Conservation (phyloP, 1,140 invertebrate genomes). For the Drosophila varians region DNA sequence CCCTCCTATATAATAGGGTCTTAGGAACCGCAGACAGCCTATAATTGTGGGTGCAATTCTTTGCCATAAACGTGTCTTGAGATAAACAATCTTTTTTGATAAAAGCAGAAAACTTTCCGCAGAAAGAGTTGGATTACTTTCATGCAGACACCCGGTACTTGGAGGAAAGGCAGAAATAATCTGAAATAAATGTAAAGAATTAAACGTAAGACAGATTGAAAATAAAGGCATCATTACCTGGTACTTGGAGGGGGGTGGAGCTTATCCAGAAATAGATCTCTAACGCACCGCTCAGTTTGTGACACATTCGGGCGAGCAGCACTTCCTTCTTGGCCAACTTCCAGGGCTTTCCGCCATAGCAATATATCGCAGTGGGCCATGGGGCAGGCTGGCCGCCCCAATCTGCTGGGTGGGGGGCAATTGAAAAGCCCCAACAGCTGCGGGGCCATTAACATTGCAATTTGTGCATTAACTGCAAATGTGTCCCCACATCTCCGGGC, state of each 20-base stretch:
- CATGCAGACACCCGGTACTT: not conserved
- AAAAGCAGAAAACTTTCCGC: not conserved
- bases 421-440: constrained; percentile 16
- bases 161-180: too few species aligned
- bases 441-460: constrained; percentile 16
- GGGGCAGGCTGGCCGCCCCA: too few species aligned
- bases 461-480: constrained; percentile 29
- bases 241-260: too few species aligned
- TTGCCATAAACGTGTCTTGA: not conserved
- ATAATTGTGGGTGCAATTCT: not conserved
- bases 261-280: too few species aligned
- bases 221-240: too few species aligned
- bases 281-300: too few species aligned
- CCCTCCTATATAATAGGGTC: too few species aligned
- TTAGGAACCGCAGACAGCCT: too few species aligned
- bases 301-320: constrained; percentile 1
- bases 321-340: constrained; percentile 28
- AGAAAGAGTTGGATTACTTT: not conserved
- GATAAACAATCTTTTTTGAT: not conserved
- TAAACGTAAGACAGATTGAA: not conserved
- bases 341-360: constrained; percentile 11
- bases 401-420: too few species aligned
- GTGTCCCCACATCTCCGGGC: not conserved
- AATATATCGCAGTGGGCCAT: not conserved
- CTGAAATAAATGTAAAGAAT: too few species aligned